Evolutionary conservation across 2,797 vertebrate species (phyloP).

Genomic region (Catharus ustulatus): DNA sequence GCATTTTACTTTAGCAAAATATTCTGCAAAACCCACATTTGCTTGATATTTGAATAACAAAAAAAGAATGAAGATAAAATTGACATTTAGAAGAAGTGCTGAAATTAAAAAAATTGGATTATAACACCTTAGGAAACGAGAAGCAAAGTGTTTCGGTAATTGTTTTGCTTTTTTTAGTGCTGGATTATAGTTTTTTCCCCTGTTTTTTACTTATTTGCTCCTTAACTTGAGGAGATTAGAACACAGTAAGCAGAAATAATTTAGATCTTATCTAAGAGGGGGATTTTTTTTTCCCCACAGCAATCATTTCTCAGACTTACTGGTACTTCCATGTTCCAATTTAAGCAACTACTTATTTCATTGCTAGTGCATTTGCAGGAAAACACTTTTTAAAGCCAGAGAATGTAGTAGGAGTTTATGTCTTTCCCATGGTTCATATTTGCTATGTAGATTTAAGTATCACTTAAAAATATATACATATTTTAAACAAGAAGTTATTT

Average conservation of each 20-base stretch:
- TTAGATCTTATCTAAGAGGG: not conserved
- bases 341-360: not conserved
- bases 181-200: not conserved
- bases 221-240: not conserved
- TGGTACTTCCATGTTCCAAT: not conserved
- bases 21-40: not conserved
- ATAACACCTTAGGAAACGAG: not conserved
- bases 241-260: not conserved
- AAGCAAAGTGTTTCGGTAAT: not conserved
- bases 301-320: not conserved
- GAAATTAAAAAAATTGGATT: not conserved
- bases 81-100: not conserved
- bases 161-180: not conserved
- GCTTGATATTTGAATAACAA: not conserved
- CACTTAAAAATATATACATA: not conserved
- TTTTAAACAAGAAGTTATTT: constrained; percentile 18
- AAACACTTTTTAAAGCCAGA: not conserved
- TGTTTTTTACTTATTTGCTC: not conserved
- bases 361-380: not conserved
- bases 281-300: not conserved
- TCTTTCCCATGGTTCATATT: not conserved
- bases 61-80: not conserved
- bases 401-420: not conserved
- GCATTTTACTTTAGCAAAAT: not conserved
- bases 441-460: not conserved